These are phyloP conservation scores for Dendronephthya gigantea DNA, from an alignment of 64 coral and sea anemone species.

Conservation along the genomic window DNA sequence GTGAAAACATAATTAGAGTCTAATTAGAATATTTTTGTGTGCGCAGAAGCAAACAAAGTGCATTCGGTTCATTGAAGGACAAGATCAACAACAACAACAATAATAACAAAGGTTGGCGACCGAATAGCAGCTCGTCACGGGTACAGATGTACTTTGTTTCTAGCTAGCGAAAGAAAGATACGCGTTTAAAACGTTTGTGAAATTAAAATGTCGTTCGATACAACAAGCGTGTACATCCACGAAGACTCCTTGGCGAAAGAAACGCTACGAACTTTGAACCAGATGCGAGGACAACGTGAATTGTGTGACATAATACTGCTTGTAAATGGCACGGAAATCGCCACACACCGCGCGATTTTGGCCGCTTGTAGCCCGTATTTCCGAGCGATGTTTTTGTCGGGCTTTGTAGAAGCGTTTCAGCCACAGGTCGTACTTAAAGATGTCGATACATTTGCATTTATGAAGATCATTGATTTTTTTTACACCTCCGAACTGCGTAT, in stretches of 20 bases:
- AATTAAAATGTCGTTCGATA: slow-evolving; percentile 49
- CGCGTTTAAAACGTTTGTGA: background rate
- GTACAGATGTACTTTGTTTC: background rate
- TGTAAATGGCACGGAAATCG: slow-evolving; percentile 33
- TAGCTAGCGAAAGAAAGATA: background rate
- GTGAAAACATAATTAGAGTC: background rate
- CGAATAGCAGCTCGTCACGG: background rate
- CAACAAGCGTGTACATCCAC: slow-evolving; percentile 50
- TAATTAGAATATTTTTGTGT: background rate
- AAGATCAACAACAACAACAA: background rate
- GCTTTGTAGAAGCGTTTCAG: slow-evolving; percentile 69
- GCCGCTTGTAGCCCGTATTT: slow-evolving; percentile 96
- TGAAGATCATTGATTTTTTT: slow-evolving; percentile 67
- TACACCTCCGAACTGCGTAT: slow-evolving; percentile 84
- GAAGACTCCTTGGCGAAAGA: slow-evolving; percentile 65
- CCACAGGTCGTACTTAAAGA: slow-evolving; percentile 61
- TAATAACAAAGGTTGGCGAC: background rate
- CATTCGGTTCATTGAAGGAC: too few relatives aligned
- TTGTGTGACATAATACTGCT: slow-evolving; percentile 75
- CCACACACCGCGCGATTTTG: slow-evolving; percentile 71
- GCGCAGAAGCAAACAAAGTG: background rate
- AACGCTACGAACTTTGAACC: slow-evolving; percentile 60
- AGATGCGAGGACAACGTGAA: slow-evolving; percentile 63
- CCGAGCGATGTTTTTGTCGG: slow-evolving; percentile 94
- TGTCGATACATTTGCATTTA: slow-evolving; percentile 46